Evolutionary conservation across 2,113 vertebrate genomes (phyloP), one percentile per base, ranked within the genome.

Genomic region (Ailurus styani): DNA sequence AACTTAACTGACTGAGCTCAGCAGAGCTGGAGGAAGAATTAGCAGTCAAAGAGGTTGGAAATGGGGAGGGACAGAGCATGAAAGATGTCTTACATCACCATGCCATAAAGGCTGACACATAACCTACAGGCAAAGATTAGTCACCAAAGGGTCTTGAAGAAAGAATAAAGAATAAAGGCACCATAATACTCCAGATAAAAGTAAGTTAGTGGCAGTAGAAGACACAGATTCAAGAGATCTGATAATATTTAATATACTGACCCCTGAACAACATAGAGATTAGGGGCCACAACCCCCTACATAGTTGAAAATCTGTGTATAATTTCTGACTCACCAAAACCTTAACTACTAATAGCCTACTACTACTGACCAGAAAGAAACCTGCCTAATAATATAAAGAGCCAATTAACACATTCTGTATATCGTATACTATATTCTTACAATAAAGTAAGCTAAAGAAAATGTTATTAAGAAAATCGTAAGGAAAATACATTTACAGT

Each of bases 91-190:
- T 89, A 37, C 20, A 75, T 52, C 21, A 93, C 70, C 23, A 77
- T 93, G 73, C 27, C 94, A 95, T 90, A 97, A 88, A 95, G 37
- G 34, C 15, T 81, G 78, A 90, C 64, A 84, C 78, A 95, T 27
- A 92, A 82, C n/a, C 68, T 83, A 5, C 6, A 86, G 62, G 83
- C 64, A 75, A 93, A 21, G 50, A n/a, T 72, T 78, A 95, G 62
- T 84, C 75, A 90, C 29, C 60, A 87, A 78, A 90, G 47, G 50
- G 92, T 84, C 94, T 54, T 96, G 27, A 96, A 96, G 37, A 68
- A 91, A 94, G 66, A 89, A 75, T 45, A 75, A 45, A 64, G 37
- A 93, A 79, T 42, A 96, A 97, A 96, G 72, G 40, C 29, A 77
- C 45, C 68, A 2, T 87, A 93, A 93, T 60, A 64, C 17, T 86